Evolutionary conservation across 2,113 vertebrate species (phyloP).

Genomic region (Gymnobelideus leadbeateri): DNA sequence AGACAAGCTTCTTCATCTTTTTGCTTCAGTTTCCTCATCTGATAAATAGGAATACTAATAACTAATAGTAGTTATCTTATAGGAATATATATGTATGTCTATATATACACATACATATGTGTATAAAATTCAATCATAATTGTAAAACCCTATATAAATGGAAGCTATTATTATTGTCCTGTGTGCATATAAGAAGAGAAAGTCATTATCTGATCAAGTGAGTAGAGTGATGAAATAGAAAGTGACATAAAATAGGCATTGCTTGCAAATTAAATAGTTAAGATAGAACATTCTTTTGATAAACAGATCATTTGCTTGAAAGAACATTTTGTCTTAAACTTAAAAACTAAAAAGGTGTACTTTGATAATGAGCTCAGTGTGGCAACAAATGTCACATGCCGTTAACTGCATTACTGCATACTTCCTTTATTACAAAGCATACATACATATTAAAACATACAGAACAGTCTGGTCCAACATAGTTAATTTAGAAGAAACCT

Average conservation of each 20-base stretch:
- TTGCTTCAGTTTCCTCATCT: no score
- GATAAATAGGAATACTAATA: background rate
- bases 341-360: background rate
- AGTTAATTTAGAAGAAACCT: no score
- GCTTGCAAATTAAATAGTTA: background rate
- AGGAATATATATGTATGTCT: background rate
- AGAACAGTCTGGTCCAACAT: background rate
- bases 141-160: background rate
- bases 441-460: background rate
- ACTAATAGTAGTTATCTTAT: background rate
- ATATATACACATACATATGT: background rate
- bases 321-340: background rate
- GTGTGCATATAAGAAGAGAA: background rate
- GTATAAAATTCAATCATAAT: background rate
- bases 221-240: background rate
- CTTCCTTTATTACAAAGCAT: background rate
- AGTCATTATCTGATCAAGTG: background rate
- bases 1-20: no score
- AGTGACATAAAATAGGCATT: background rate
- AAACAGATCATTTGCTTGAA: background rate
- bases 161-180: background rate
- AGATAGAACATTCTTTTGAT: background rate
- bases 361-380: background rate
- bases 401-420: background rate
- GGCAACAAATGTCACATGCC: background rate